phyloP scores from a whole-genome alignment of 2,797 vertebrate genomes.

The Danio albolineatus region DNA sequence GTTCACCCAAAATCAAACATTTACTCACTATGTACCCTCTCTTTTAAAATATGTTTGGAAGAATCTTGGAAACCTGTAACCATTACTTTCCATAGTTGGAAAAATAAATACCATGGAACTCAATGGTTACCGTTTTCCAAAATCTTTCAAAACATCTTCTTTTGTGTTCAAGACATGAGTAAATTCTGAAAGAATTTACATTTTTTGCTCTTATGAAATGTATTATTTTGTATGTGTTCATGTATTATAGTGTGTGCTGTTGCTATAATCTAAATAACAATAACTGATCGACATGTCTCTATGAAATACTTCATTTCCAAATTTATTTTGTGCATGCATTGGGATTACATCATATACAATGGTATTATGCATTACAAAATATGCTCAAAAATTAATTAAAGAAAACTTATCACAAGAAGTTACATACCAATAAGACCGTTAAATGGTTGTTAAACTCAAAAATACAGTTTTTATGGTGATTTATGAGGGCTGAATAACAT shows the following conservation, averaged over 20 bases:
- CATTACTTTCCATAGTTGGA: too few species aligned
- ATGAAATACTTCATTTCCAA: constrained; percentile 21
- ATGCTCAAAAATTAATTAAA: not conserved
- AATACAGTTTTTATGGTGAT: not conserved
- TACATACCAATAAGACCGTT: not conserved
- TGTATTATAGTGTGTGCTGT: not conserved
- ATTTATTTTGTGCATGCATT: not conserved
- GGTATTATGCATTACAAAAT: constrained; percentile 13
- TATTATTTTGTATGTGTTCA: not conserved
- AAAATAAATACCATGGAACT: too few species aligned
- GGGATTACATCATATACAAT: not conserved
- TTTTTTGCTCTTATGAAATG: not conserved
- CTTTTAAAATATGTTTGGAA: too few species aligned
- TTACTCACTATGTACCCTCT: too few species aligned
- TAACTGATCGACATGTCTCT: not conserved
- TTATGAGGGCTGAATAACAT: not conserved
- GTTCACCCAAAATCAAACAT: too few species aligned
- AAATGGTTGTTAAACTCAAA: not conserved
- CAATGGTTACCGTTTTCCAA: too few species aligned
- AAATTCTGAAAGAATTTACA: too few species aligned
- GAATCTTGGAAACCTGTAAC: too few species aligned
- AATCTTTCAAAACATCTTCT: too few species aligned
- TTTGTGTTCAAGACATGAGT: too few species aligned
- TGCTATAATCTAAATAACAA: not conserved
- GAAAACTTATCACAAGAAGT: not conserved